Base-by-base conservation (phyloP, 2,113 vertebrate genomes). In the Mormoops blainvillei region DNA sequence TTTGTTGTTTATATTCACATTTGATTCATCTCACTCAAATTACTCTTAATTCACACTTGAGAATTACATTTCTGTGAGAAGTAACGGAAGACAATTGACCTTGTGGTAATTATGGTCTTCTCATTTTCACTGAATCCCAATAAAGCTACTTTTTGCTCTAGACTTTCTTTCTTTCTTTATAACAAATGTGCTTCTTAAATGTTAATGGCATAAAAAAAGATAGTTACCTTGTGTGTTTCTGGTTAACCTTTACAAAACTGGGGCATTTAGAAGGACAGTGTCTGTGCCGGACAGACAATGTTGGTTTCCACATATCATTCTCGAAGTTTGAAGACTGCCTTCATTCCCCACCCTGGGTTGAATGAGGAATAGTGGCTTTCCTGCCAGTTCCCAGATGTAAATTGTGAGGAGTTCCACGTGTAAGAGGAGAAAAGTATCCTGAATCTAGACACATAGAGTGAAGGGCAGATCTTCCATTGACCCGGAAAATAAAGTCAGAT, bases 321-420 rank as follows among this genome's bases (percentile, higher is more conserved):
- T 43, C 93, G 91, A 92, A 97, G 90, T 61, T 87, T 97, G 70
- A 97, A 48, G 41, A 84, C 88, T 33, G 87, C 92, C 89, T 84
- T 94, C 63, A 92, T 86, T 26, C 94, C 94, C 58, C 97, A 95
- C 67, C 96, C n/a, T 41, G 92, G 82, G 67, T 63, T 96, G 92
- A 96, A 97, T 96, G 94, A 97, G 97, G 85, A 96, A 89, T 24
- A 94, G 70, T 3, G 87, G 87, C 65, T 97, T 98, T 78, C 58
- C 65, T 0, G 82, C 82, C 87, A 68, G 54, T 78, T 97, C 97
- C 94, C 97, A 97, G 31, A 94, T 78, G 22, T 77, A 48, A 88
- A 91, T 85, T 50, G 94, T 94, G 82, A 97, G 92, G 36, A 94
- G 91, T 63, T 96, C 94, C 61, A 96, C 19, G 68, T 36, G n/a